These are phyloP conservation scores for Seriola aureovittata DNA, from an alignment of 2,113 vertebrate genomes.

Conservation along the genomic window DNA sequence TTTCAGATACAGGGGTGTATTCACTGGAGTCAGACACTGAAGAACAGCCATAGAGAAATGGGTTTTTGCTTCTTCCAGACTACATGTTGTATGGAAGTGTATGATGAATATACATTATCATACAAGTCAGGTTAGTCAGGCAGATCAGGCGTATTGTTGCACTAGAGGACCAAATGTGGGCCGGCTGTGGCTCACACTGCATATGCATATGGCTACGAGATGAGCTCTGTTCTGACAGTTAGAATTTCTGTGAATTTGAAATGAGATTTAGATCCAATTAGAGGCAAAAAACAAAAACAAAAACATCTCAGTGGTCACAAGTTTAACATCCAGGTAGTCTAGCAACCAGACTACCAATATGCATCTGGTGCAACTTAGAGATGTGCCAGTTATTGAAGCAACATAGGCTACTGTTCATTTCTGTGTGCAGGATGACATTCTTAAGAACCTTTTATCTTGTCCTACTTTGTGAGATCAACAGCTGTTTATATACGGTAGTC, in stretches of 20 bases:
- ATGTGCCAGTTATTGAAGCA: too few species aligned
- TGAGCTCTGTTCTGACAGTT: too few species aligned
- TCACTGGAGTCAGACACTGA: background rate
- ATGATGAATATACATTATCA: too few species aligned
- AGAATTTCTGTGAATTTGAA: too few species aligned
- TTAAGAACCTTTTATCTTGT: background rate
- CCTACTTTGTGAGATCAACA: background rate
- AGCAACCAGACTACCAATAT: background rate
- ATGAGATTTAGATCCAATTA: too few species aligned
- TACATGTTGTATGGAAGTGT: background rate
- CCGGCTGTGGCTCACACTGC: background rate
- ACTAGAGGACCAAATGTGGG: background rate
- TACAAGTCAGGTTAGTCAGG: background rate
- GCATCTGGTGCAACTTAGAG: background rate
- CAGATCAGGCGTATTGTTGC: background rate
- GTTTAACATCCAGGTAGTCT: background rate
- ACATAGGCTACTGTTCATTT: background rate
- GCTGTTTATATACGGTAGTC: background rate
- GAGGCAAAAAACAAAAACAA: too few species aligned
- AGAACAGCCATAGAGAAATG: background rate
- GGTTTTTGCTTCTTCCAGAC: background rate
- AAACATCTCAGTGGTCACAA: background rate
- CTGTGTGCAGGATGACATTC: background rate
- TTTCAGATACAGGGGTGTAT: background rate
- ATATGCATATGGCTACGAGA: background rate